phyloP scores from a whole-genome alignment of 2,888 invertebrate species.

The Sphaerophoria rueppellii region DNA sequence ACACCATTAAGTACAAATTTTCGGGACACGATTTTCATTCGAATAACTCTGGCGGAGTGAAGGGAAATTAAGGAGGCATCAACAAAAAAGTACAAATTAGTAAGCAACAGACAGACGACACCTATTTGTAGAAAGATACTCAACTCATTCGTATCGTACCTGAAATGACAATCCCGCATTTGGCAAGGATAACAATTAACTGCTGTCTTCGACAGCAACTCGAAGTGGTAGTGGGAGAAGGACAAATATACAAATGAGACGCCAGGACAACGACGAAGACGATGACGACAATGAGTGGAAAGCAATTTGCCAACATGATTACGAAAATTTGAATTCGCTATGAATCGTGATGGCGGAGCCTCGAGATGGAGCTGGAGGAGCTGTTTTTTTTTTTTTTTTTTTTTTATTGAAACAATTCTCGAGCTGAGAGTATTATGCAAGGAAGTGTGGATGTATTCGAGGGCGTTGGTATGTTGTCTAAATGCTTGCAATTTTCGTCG shows the following conservation, averaged over 20 bases:
- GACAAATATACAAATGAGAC: not conserved
- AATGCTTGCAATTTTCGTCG: conserved; percentile 35
- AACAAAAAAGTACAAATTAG: conserved; percentile 65
- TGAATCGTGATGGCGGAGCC: conserved; percentile 19
- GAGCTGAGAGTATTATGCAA: conserved; percentile 32
- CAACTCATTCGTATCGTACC: conserved; percentile 34
- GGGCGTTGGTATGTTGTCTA: conserved; percentile 7
- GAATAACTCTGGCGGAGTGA: not conserved
- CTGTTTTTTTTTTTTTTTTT: conserved; percentile 38
- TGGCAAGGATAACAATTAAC: conserved; percentile 71
- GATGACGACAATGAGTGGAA: conserved; percentile 60
- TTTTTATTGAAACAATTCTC: conserved; percentile 35
- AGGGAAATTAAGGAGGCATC: not conserved
- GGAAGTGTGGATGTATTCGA: conserved; percentile 5
- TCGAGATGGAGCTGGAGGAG: not conserved
- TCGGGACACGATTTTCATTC: not conserved
- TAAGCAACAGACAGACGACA: conserved; percentile 62
- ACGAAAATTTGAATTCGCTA: conserved; percentile 70
- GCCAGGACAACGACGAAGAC: conserved; percentile 1
- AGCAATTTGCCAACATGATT: conserved; percentile 74
- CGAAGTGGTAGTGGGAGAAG: too few relatives aligned
- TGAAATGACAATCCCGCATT: conserved; percentile 70
- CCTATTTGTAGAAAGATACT: conserved; percentile 43
- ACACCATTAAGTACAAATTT: conserved; percentile 63
- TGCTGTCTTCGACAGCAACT: not conserved